A percentile compares a stretch with the other conserved stretches of the same genome.
Conservation (phyloP, 2,113 vertebrate species). For the Ahaetulla prasina region DNA sequence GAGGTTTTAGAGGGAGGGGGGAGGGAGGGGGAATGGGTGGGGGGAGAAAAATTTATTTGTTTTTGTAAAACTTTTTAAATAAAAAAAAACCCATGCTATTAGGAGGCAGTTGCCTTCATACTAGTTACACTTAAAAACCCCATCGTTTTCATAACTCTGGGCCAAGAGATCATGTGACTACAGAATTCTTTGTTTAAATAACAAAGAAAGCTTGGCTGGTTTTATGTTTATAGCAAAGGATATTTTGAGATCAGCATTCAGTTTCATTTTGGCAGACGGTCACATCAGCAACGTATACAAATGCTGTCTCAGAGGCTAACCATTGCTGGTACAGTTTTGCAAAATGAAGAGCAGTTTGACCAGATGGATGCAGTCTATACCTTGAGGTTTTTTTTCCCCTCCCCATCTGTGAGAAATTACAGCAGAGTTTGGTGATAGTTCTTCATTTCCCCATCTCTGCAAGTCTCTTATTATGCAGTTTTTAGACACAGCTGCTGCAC, state of each 20-base stretch:
- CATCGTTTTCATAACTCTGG: not conserved
- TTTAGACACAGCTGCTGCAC: constrained; percentile 54
- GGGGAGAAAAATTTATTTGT: no score
- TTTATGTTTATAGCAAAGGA: not conserved
- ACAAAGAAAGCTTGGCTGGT: not conserved
- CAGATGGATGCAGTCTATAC: constrained; percentile 42
- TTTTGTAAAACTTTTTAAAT: no score
- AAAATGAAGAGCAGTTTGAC: constrained; percentile 43
- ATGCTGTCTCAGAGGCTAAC: not conserved
- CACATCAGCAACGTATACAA: not conserved
- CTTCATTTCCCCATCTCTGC: not conserved
- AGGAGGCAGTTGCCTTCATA: not conserved
- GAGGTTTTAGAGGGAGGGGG: no score
- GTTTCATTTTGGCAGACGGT: not conserved
- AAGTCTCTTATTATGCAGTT: constrained; percentile 37
- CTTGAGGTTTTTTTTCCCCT: not conserved
- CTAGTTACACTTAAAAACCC: not conserved
- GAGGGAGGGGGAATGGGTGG: no score
- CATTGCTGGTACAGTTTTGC: not conserved
- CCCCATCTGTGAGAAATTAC: constrained; percentile 24
- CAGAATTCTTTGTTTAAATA: not conserved
- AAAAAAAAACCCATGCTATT: no score
- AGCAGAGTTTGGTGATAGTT: not conserved
- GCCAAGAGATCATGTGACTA: not conserved
- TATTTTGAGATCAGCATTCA: not conserved